These are phyloP conservation scores for Gracilinanus agilis DNA, from an alignment of 2,113 vertebrate species.

Conservation along the genomic window DNA sequence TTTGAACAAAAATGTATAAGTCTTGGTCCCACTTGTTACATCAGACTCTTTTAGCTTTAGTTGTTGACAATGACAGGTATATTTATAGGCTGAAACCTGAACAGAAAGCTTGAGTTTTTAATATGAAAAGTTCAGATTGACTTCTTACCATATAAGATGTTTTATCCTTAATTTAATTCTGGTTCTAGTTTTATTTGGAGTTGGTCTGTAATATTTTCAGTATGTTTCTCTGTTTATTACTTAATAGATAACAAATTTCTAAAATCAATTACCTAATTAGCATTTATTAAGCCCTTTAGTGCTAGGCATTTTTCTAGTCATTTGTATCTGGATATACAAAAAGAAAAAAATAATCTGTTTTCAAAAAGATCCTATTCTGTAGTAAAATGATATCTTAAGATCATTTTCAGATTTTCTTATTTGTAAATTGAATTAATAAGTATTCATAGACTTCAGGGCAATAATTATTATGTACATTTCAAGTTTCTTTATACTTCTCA, in stretches of 20 bases:
- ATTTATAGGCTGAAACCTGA: too few relatives aligned
- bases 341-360: background rate
- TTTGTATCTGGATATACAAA: background rate
- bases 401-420: background rate
- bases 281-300: background rate
- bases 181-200: background rate
- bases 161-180: background rate
- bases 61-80: too few relatives aligned
- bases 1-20: background rate
- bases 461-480: background rate
- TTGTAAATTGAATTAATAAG: background rate
- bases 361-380: background rate
- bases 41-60: background rate
- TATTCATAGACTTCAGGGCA: background rate
- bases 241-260: background rate
- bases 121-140: too few relatives aligned
- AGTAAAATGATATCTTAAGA: background rate
- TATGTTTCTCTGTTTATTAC: background rate
- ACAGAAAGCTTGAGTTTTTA: too few relatives aligned
- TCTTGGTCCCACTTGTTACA: background rate
- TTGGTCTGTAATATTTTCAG: background rate
- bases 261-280: background rate
- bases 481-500: background rate
- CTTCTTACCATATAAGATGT: background rate
- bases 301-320: background rate